Conservation (phyloP, 2,797 vertebrate genomes). For the Microchirus variegatus region DNA sequence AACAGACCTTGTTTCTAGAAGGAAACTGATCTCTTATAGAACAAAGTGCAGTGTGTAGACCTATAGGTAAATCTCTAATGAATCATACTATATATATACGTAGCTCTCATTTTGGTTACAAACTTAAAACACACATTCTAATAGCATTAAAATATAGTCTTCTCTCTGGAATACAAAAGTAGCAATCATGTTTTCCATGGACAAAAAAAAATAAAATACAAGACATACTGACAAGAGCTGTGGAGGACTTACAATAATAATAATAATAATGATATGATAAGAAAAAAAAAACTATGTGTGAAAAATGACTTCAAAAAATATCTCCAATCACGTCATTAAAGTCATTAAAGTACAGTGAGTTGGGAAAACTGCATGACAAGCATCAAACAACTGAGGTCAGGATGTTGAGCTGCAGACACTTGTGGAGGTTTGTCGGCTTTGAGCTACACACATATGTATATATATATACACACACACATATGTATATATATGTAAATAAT, state of each 20-base stretch:
- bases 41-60: slow-evolving; percentile 76
- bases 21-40: slow-evolving; percentile 55
- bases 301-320: slow-evolving; percentile 39
- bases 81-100: slow-evolving; percentile 58
- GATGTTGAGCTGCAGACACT: slow-evolving; percentile 47
- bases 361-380: slow-evolving; percentile 56
- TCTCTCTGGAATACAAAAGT: slow-evolving; percentile 82
- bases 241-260: slow-evolving; percentile 4
- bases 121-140: slow-evolving; percentile 71
- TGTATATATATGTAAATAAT: too few relatives aligned
- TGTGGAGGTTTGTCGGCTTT: slow-evolving; percentile 23
- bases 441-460: too few relatives aligned
- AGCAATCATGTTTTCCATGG: slow-evolving; percentile 74
- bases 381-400: slow-evolving; percentile 58
- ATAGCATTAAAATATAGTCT: slow-evolving; percentile 77
- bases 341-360: slow-evolving; percentile 60
- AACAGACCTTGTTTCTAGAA: slow-evolving; percentile 68
- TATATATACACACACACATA: too few relatives aligned
- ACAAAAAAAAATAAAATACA: slow-evolving; percentile 49
- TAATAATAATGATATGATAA: too few relatives aligned
- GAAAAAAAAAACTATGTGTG: slow-evolving; percentile 19
- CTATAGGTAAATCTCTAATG: slow-evolving; percentile 62
- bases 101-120: slow-evolving; percentile 76
- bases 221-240: slow-evolving; percentile 26
- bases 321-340: background rate